phyloP scores from a whole-genome alignment of 2,797 vertebrate genomes.

The Parauchenoglanis punctatus region DNA sequence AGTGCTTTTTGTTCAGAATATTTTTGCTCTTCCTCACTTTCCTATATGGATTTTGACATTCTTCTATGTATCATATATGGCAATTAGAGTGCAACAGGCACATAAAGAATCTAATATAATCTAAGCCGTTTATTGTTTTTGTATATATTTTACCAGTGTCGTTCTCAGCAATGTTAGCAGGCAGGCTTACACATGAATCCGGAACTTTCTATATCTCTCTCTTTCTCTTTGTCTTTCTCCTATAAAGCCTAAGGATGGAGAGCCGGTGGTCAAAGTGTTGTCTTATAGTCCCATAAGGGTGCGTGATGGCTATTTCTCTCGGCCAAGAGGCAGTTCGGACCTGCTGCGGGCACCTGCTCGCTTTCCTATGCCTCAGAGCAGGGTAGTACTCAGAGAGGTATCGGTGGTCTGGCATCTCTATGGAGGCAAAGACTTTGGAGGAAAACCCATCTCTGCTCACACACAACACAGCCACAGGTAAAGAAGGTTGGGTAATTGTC shows the following conservation, averaged over 20 bases:
- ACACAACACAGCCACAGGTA: slow-evolving; percentile 77
- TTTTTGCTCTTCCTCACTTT: background rate
- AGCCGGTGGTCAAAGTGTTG: slow-evolving; percentile 86
- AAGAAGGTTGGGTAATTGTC: slow-evolving; percentile 27
- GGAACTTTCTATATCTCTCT: background rate
- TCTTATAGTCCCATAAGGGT: slow-evolving; percentile 76
- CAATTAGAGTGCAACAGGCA: background rate
- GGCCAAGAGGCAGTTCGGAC: slow-evolving; percentile 87
- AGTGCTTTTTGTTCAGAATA: slow-evolving; percentile 46
- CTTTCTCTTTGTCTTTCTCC: background rate
- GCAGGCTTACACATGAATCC: background rate
- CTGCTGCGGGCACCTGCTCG: slow-evolving; percentile 83
- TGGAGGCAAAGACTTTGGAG: slow-evolving; percentile 87
- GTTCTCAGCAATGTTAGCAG: background rate
- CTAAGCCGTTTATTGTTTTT: background rate
- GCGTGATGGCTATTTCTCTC: slow-evolving; percentile 85
- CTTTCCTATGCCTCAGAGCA: slow-evolving; percentile 86
- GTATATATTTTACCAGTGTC: background rate
- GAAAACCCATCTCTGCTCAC: slow-evolving; percentile 73
- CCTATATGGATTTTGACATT: background rate
- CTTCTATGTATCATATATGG: background rate
- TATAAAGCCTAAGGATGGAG: slow-evolving; percentile 84
- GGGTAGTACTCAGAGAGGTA: slow-evolving; percentile 87
- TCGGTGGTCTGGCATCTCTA: slow-evolving; percentile 92
- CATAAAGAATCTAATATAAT: background rate